Conservation (phyloP, 2,888 invertebrate genomes). For the Drosophila birchii region DNA sequence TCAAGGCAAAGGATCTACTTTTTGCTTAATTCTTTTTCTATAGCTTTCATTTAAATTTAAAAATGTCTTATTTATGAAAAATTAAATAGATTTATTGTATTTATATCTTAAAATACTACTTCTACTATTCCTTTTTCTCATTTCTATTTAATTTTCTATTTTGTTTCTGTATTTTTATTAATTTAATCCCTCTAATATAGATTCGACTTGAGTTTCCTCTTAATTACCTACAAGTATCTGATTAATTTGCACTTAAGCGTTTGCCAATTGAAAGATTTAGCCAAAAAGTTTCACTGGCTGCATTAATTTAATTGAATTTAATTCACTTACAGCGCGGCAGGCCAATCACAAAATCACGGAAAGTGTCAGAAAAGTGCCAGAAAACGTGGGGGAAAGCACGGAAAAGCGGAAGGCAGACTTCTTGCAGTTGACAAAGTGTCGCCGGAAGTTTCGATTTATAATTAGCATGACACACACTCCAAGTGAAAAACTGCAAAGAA, state of each 20-base stretch:
- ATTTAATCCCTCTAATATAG: not conserved
- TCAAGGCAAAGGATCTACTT: no score
- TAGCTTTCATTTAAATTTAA: not conserved
- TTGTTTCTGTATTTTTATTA: no score
- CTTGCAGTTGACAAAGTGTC: conserved; percentile 78
- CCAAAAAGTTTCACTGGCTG: conserved; percentile 27
- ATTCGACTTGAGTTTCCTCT: not conserved
- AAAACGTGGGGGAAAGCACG: conserved; percentile 2
- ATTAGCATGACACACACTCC: conserved; percentile 78
- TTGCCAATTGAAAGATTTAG: conserved; percentile 44
- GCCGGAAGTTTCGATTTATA: conserved; percentile 79
- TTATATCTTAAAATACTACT: not conserved
- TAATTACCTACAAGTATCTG: not conserved
- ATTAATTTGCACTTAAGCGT: conserved; percentile 20
- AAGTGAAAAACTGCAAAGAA: conserved; percentile 62
- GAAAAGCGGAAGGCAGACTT: conserved; percentile 19
- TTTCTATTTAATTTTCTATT: not conserved
- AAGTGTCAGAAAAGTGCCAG: conserved; percentile 66
- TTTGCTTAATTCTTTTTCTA: not conserved
- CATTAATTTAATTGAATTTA: conserved; percentile 64
- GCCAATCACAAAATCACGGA: conserved; percentile 46
- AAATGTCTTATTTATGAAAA: not conserved
- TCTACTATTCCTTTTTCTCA: not conserved
- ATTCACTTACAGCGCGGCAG: conserved; percentile 48
- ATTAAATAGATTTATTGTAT: not conserved